Percentiles rank a stretch among this genome's conserved stretches.
phyloP scores from a whole-genome alignment of 2,113 vertebrate genomes.

The Felis chaus region DNA sequence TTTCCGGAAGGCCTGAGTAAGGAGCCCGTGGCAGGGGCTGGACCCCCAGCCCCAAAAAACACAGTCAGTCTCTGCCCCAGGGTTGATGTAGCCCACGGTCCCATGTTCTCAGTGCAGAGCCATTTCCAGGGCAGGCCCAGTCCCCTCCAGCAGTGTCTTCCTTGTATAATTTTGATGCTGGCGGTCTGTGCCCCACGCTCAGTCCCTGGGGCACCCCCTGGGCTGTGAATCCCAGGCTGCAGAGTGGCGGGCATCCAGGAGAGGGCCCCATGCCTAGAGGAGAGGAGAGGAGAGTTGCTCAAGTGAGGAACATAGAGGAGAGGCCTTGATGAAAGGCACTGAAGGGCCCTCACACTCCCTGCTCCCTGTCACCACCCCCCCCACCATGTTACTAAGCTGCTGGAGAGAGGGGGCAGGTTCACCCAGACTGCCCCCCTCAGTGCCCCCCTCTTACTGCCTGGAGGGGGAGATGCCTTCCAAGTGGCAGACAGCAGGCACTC shows the following conservation, averaged over 20 bases:
- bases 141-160: neutral
- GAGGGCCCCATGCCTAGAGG: neutral
- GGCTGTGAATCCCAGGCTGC: neutral
- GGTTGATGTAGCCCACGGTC: no score
- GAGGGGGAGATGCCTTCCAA: neutral
- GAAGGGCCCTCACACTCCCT: neutral
- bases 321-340: neutral
- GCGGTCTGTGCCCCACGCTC: neutral
- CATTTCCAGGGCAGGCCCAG: neutral
- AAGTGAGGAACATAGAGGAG: neutral
- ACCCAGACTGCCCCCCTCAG: no score
- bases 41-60: neutral
- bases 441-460: neutral
- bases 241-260: neutral
- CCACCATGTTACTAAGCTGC: neutral
- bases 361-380: neutral
- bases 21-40: neutral
- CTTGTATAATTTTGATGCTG: neutral
- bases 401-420: neutral
- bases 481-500: neutral
- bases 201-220: neutral
- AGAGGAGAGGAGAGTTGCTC: no score
- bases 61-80: no score
- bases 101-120: neutral
- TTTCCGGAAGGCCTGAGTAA: neutral